phyloP scores from a whole-genome alignment of 2,113 vertebrate genomes.

The Semicossyphus pulcher region DNA sequence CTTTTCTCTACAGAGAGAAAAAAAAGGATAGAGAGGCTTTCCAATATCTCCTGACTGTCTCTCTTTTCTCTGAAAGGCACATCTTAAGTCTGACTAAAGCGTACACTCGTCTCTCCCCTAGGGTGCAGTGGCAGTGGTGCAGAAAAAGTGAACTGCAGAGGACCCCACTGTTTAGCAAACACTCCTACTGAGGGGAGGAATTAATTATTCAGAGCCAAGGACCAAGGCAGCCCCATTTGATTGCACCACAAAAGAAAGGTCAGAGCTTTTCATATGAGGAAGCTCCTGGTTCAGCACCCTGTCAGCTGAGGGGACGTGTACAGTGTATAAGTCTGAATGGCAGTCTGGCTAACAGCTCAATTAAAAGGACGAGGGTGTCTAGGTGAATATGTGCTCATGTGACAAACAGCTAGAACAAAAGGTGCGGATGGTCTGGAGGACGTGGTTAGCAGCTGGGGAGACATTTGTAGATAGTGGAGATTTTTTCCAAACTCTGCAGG shows the following conservation, averaged over 20 bases:
- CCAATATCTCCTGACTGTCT: slow-evolving; percentile 71
- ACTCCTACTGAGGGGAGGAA: slow-evolving; percentile 84
- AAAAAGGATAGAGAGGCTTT: slow-evolving; percentile 51
- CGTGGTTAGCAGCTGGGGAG: slow-evolving; percentile 30
- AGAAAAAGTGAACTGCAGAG: slow-evolving; percentile 87
- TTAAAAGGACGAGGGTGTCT: slow-evolving; percentile 60
- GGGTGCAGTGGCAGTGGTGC: slow-evolving; percentile 83
- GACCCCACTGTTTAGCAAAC: slow-evolving; percentile 88
- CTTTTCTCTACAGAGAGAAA: slow-evolving; percentile 31
- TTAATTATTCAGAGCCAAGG: slow-evolving; percentile 87
- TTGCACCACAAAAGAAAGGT: slow-evolving; percentile 83
- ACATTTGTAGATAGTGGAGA: slow-evolving; percentile 17
- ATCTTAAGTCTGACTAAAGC: slow-evolving; percentile 80
- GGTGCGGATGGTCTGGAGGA: neutral
- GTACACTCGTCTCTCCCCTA: slow-evolving; percentile 77
- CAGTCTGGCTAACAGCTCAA: slow-evolving; percentile 66
- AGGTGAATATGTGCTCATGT: slow-evolving; percentile 29
- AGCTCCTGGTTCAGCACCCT: slow-evolving; percentile 69
- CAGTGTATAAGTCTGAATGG: slow-evolving; percentile 45
- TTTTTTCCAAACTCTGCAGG: neutral
- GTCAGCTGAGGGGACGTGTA: slow-evolving; percentile 58
- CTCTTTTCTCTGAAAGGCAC: slow-evolving; percentile 73
- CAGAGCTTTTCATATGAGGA: slow-evolving; percentile 76
- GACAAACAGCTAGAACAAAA: slow-evolving; percentile 29
- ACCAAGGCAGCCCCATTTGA: slow-evolving; percentile 82